Percentiles rank a stretch among this genome's conserved stretches.
These are phyloP conservation scores for Craniophora ligustri DNA, from an alignment of 2,888 invertebrate genomes.

Conservation along the genomic window DNA sequence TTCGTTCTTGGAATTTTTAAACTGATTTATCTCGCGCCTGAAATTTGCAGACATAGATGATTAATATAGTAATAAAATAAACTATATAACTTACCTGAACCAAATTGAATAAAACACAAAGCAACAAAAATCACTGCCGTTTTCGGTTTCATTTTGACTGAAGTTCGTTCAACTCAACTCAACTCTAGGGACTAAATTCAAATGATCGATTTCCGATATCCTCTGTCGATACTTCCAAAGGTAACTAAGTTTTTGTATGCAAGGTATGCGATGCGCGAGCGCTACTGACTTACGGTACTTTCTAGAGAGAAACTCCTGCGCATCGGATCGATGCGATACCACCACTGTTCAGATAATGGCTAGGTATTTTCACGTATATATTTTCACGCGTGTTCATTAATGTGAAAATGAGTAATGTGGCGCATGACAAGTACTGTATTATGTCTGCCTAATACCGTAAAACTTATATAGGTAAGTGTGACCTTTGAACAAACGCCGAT, in stretches of 20 bases:
- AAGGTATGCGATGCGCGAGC: slow-evolving; percentile 76
- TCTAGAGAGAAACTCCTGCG: slow-evolving; percentile 88
- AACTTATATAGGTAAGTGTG: slow-evolving; percentile 27
- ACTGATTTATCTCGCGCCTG: slow-evolving; percentile 10
- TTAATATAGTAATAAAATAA: slow-evolving; percentile 19
- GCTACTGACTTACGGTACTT: slow-evolving; percentile 85
- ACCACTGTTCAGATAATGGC: slow-evolving; percentile 61
- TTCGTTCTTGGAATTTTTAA: slow-evolving; percentile 11
- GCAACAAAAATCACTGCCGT: slow-evolving; percentile 61
- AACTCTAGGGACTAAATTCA: slow-evolving; percentile 82
- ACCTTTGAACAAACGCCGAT: slow-evolving; percentile 37
- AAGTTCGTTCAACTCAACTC: slow-evolving; percentile 64
- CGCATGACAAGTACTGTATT: slow-evolving; percentile 34
- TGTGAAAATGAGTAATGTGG: slow-evolving; percentile 39
- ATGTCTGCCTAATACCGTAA: slow-evolving; percentile 33
- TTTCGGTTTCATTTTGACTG: slow-evolving; percentile 73
- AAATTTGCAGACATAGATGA: not conserved
- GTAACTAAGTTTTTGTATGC: slow-evolving; percentile 83
- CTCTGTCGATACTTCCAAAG: slow-evolving; percentile 76
- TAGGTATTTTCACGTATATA: slow-evolving; percentile 56
- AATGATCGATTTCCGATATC: slow-evolving; percentile 75
- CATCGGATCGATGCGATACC: slow-evolving; percentile 67
- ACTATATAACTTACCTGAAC: slow-evolving; percentile 65
- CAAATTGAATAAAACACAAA: slow-evolving; percentile 60
- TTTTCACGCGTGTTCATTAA: slow-evolving; percentile 58